Evolutionary conservation across 2,113 vertebrate species (phyloP), one percentile per base, ranked within the genome.

Genomic region (Bucco capensis): DNA sequence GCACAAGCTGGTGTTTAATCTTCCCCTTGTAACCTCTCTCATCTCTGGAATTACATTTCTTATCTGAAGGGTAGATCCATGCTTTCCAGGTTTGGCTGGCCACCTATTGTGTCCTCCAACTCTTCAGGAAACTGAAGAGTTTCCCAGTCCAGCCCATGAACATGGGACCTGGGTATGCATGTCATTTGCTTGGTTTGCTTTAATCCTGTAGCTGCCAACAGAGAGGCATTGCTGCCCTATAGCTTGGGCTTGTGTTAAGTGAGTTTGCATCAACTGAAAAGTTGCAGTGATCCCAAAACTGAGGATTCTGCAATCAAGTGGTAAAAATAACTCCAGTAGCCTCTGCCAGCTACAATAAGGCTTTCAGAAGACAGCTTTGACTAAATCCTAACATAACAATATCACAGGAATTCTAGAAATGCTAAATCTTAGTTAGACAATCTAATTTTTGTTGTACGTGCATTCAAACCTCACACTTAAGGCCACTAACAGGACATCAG

Each of bases 341-440:
- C 27, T 76, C 77, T 85, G 71, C 86, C 93, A 96, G 83, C 50
- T 82, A 90, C 83, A 94, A 91, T 42, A 83, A 87, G 53, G 40
- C 28, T 93, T 86, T 88, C 83, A 83, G 89, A 92, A 70, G 67
- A 70, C 47, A 88, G 47, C 71, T 89, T 92, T 84, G 44, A 84
- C 79, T 89, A 86, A 91, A 92, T 91, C 47, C 78, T 95, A 74
- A 57, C 86, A 94, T 61, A 96, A 94, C 75, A 85, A 57, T 42
- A 74, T 92, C 70, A 67, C 12, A 86, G 62, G 71, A 90, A 89
- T 94, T 89, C 83, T 73, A 80, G 76, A 92, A 86, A 85, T 38
- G 65, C 37, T 95, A 46, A 76, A 80, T 95, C 70, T 89, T 35
- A 30, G 51, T 83, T 96, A 92, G 77, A 75, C 78, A 92, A 94